phyloP scores from a whole-genome alignment of 2,797 vertebrate species.

The Aplochiton taeniatus region DNA sequence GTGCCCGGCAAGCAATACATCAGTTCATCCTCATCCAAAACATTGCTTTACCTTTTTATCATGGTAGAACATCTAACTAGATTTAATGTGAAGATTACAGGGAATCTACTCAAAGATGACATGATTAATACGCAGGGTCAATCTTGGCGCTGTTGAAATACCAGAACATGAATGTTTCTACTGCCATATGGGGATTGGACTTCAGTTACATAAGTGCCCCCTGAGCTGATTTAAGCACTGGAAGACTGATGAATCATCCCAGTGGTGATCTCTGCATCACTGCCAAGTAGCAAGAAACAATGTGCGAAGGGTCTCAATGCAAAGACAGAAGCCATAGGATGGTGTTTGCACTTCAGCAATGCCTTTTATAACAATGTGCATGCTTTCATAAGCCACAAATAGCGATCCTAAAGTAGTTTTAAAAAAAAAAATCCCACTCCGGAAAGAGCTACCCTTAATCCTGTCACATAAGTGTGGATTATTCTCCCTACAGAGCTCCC shows the following conservation, averaged over 20 bases:
- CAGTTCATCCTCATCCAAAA: background rate
- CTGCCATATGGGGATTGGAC: conserved; percentile 39
- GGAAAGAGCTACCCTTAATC: background rate
- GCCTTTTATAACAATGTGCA: background rate
- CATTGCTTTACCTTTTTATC: conserved; percentile 3
- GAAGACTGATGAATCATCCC: conserved; percentile 32
- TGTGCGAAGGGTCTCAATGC: background rate
- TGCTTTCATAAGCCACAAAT: background rate
- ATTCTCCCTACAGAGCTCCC: background rate
- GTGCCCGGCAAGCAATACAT: conserved; percentile 13
- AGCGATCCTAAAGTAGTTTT: background rate
- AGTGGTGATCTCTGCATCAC: conserved; percentile 23
- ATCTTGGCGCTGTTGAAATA: too few species aligned
- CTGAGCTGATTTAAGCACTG: conserved; percentile 22
- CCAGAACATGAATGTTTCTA: background rate
- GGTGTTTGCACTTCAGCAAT: too few species aligned
- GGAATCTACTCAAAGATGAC: conserved; percentile 1
- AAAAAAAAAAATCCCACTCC: conserved; percentile 1
- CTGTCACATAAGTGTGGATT: background rate
- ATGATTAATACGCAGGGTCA: background rate
- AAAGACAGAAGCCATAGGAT: background rate
- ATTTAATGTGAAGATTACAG: conserved; percentile 7
- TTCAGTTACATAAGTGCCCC: conserved; percentile 56
- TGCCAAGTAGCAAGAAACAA: background rate
- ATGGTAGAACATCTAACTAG: conserved; percentile 24